Base-by-base conservation (phyloP, 2,797 vertebrate species). In the Diceros bicornis region DNA sequence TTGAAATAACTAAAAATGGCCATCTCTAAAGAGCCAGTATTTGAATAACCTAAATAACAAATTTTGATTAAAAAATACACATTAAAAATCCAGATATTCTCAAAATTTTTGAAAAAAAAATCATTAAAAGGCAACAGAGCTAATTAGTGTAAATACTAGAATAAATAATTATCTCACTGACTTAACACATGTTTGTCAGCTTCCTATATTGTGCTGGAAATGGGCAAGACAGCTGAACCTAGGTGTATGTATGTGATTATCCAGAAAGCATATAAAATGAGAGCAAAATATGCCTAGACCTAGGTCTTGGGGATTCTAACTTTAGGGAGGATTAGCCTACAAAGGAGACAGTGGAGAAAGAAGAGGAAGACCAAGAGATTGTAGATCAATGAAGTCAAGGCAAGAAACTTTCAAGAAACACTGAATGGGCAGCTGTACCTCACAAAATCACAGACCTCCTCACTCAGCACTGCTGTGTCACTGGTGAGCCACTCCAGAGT, bases 41-140 rank as follows among this genome's bases (percentile, higher is more conserved):
- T 62, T 41, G 23, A 87, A 64, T 62, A 52, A 95, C 0, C 4
- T 34, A 93, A 93, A 84, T 59, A 92, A 23, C 2, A 52, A 61
- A 50, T 94, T 94, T 92, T 34, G 64, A 66, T 83, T 37, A 84
- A 93, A 98, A 62, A 83, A 87, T 72, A 78, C 29, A 47, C 16
- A 64, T 79, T 34, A 69, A 93, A 91, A 89, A 14, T 92, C 11
- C 1, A 71, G 12, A 57, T 68, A 89, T 0, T 74, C 37, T 74
- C 47, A 85, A 92, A 91, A 50, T 57, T 32, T 61, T 78, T 50
- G 10, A 47, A 59, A 75, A 16, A 29, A 52, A 79, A 66, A 52
- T 55, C 27, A 77, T 32, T 62, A 85, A 94, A 61, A 71, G 10
- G 3, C 9, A 79, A 79, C 5, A 85, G 41, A 78, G 10, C 1